Conservation (phyloP, 2,888 invertebrate genomes). For the Lamproptera curius region DNA sequence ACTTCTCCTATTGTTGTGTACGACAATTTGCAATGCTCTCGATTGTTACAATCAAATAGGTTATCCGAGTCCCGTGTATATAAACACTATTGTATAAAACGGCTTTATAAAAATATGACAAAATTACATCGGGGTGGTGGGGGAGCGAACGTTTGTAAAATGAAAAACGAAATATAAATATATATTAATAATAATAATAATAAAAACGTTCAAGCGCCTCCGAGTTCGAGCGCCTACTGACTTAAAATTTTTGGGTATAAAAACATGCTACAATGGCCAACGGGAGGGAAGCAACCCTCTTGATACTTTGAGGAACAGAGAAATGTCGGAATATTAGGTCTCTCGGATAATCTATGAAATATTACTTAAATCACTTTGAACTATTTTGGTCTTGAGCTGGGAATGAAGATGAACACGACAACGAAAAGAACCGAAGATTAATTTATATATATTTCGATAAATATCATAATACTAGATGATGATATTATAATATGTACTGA, state of each 20-base stretch:
- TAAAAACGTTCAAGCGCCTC: slow-evolving; percentile 76
- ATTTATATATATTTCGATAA: no score
- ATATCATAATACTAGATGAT: no score
- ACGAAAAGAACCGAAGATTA: no score
- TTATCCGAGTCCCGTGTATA: slow-evolving; percentile 25
- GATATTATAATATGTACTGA: no score
- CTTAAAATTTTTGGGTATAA: slow-evolving; percentile 79
- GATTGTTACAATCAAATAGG: no score
- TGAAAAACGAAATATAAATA: slow-evolving; percentile 78
- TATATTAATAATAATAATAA: slow-evolving; percentile 77
- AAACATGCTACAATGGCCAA: slow-evolving; percentile 78
- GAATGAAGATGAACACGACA: no score
- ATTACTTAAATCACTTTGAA: no score
- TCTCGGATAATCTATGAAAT: no score
- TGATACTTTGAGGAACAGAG: slow-evolving; percentile 50
- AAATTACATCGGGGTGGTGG: slow-evolving; percentile 56
- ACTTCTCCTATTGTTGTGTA: no score
- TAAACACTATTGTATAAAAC: slow-evolving; percentile 77
- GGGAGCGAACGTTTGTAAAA: slow-evolving; percentile 65
- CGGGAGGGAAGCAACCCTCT: slow-evolving; percentile 49
- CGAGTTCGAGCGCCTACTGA: slow-evolving; percentile 78
- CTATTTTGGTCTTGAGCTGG: no score
- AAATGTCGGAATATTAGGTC: no score
- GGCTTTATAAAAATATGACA: slow-evolving; percentile 72
- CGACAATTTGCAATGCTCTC: background rate